Conservation (phyloP, 2,113 vertebrate species). For the Gnathonemus echidnorhynchus region DNA sequence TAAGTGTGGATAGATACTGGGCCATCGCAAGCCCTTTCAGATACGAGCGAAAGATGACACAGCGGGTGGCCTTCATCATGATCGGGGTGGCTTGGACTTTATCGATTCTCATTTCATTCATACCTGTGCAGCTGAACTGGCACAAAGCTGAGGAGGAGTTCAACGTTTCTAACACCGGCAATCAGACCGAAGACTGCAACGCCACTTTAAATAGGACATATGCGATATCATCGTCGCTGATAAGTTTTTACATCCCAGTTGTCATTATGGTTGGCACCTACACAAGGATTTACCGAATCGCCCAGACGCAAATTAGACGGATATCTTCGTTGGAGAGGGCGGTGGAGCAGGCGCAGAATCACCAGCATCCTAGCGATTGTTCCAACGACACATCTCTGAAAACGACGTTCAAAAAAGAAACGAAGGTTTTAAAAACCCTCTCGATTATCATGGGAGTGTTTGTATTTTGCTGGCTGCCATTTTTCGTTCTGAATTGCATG, state of each 20-base stretch:
- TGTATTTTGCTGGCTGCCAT: constrained; percentile 75
- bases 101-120: constrained; percentile 65
- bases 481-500: constrained; percentile 74
- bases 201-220: constrained; percentile 65
- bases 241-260: constrained; percentile 62
- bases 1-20: constrained; percentile 75
- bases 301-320: constrained; percentile 66
- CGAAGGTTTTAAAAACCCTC: constrained; percentile 71
- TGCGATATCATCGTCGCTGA: constrained; percentile 58
- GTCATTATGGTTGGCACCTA: constrained; percentile 70
- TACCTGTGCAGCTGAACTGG: constrained; percentile 65
- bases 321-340: constrained; percentile 66
- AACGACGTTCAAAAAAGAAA: constrained; percentile 67
- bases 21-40: constrained; percentile 67
- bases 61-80: constrained; percentile 60
- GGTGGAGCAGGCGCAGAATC: constrained; percentile 43
- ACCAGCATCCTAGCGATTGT: constrained; percentile 28
- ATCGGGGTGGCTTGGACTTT: constrained; percentile 62
- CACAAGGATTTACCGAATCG: constrained; percentile 69
- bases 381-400: constrained; percentile 56
- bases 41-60: constrained; percentile 67
- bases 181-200: constrained; percentile 48
- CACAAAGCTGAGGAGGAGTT: constrained; percentile 48
- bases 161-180: background rate
- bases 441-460: constrained; percentile 76